Percentiles rank a stretch among this genome's conserved stretches.
phyloP scores from a whole-genome alignment of 2,797 vertebrate species.

The Xenops minutus region DNA sequence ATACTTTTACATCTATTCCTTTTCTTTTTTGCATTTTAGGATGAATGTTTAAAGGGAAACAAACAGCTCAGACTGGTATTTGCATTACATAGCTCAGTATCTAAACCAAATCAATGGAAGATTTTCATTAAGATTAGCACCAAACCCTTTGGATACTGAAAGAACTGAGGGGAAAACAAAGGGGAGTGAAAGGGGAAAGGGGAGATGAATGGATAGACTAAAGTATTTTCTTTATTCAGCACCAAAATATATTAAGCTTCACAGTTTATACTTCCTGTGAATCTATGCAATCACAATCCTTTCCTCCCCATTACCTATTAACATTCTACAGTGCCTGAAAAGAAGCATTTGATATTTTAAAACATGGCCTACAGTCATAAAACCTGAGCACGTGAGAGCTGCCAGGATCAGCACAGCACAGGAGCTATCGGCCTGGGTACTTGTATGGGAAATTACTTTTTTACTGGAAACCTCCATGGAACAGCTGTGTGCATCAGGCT shows the following conservation, averaged over 20 bases:
- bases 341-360: constrained; percentile 55
- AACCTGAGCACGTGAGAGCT: constrained; percentile 30
- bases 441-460: constrained; percentile 65
- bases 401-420: constrained; percentile 3
- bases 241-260: neutral
- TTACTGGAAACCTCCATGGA: constrained; percentile 53
- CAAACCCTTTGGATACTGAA: neutral
- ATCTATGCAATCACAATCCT: neutral
- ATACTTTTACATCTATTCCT: neutral
- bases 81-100: neutral
- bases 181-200: neutral
- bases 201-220: neutral
- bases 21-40: neutral
- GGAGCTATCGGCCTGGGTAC: neutral
- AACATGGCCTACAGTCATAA: constrained; percentile 34
- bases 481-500: constrained; percentile 45
- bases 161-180: neutral
- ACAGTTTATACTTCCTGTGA: neutral
- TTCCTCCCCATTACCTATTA: neutral
- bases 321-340: neutral
- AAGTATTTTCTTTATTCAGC: neutral
- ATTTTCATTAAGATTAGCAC: constrained; percentile 21
- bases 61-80: neutral
- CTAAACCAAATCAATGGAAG: constrained; percentile 1
- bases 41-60: neutral